Evolutionary conservation across 2,797 vertebrate species (phyloP).

Genomic region (Ficedula albicollis): DNA sequence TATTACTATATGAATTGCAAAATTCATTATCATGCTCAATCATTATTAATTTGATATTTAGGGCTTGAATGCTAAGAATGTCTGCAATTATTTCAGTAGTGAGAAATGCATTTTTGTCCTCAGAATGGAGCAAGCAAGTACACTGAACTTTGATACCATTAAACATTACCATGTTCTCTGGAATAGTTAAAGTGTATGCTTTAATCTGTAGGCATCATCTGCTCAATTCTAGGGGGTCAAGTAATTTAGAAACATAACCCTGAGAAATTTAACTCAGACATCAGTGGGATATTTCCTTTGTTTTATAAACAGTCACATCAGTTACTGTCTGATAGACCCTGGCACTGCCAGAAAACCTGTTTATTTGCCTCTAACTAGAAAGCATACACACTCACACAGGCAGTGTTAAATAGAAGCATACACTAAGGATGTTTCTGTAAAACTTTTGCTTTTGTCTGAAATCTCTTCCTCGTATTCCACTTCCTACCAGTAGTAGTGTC

Average conservation of each 20-base stretch:
- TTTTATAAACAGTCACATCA: neutral
- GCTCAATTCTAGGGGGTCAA: slow-evolving; percentile 3
- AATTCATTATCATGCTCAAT: neutral
- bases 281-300: neutral
- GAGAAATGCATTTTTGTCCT: neutral
- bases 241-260: slow-evolving; percentile 28
- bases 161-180: neutral
- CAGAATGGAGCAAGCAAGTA: neutral
- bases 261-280: neutral
- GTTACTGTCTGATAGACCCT: neutral
- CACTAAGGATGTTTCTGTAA: neutral
- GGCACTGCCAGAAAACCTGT: neutral
- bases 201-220: neutral
- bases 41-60: neutral
- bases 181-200: neutral
- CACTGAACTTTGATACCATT: neutral
- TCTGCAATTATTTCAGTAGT: neutral
- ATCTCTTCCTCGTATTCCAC: neutral
- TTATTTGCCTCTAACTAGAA: slow-evolving; percentile 6
- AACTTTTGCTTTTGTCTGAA: neutral
- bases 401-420: neutral
- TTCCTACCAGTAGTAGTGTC: neutral
- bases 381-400: neutral
- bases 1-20: neutral
- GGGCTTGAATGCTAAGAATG: neutral